Evolutionary conservation across 1,140 invertebrate genomes (phyloP).

Genomic region (Pararge aegeria): DNA sequence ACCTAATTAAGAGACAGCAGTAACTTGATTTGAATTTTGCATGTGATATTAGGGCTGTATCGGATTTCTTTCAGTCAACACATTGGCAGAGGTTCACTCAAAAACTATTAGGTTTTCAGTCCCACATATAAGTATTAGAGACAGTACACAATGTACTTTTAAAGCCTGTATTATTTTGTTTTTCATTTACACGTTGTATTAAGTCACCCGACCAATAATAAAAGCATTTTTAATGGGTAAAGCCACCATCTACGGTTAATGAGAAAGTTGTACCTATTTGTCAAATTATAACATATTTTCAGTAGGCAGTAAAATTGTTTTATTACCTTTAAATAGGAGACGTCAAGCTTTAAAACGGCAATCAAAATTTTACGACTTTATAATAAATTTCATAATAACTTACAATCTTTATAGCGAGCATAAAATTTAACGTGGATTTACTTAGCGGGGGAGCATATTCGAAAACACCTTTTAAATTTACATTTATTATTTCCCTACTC

Average conservation of each 20-base stretch:
- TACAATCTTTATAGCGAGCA: background rate
- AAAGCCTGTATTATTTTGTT: no score
- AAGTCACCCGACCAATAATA: no score
- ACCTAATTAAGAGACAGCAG: no score
- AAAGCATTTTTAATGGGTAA: no score
- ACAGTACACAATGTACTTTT: no score
- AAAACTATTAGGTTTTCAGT: no score
- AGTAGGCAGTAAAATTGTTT: constrained; percentile 4
- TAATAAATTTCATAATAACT: constrained; percentile 16
- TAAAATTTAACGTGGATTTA: constrained; percentile 5
- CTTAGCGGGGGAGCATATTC: background rate
- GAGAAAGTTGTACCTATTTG: background rate
- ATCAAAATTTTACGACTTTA: constrained; percentile 13
- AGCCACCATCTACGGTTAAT: background rate
- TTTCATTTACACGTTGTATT: no score
- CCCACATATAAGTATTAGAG: no score
- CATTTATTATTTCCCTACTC: background rate
- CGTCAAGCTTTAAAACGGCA: constrained; percentile 2
- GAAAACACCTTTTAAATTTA: background rate
- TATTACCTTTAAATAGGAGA: constrained; percentile 8
- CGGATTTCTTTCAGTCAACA: no score
- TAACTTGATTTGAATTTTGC: no score
- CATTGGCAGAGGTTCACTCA: no score
- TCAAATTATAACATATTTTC: background rate
- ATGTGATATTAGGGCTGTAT: no score